Conservation (phyloP, 2,888 invertebrate genomes). For the Drosophila tanythrix region DNA sequence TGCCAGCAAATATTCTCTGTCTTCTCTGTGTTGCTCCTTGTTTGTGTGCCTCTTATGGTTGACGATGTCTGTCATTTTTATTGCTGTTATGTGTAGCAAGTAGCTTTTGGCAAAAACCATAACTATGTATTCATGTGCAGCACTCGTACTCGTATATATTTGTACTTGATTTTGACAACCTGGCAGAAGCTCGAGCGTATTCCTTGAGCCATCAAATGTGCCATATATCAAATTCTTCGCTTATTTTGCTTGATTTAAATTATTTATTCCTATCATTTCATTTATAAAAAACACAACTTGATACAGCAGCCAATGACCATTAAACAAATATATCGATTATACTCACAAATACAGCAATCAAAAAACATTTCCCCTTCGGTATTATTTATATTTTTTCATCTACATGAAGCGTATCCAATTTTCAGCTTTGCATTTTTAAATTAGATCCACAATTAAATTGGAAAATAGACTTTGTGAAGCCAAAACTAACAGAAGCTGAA, state of each 20-base stretch:
- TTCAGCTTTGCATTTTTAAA: slow-evolving; percentile 5
- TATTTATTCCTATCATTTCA: neutral
- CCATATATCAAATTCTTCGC: neutral
- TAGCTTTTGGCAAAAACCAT: slow-evolving; percentile 1
- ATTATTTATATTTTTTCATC: slow-evolving; percentile 3
- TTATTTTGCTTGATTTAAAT: neutral
- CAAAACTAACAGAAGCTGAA: neutral
- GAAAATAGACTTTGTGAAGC: neutral
- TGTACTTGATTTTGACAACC: neutral
- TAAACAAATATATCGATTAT: slow-evolving; percentile 8
- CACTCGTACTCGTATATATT: neutral
- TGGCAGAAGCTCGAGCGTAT: neutral
- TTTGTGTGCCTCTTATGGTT: neutral
- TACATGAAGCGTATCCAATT: neutral
- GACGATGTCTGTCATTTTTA: slow-evolving; percentile 5
- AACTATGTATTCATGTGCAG: neutral
- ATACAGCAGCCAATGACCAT: neutral
- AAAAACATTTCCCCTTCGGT: slow-evolving; percentile 18
- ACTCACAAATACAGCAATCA: neutral
- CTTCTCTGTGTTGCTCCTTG: neutral
- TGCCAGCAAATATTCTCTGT: neutral
- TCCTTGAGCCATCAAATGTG: neutral
- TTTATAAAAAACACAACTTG: neutral
- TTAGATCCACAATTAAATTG: neutral
- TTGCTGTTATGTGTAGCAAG: slow-evolving; percentile 11